A percentile compares a stretch with the other conserved stretches of the same genome.
phyloP scores from a whole-genome alignment of 2,888 invertebrate genomes.

The Azorinus chamasolen region DNA sequence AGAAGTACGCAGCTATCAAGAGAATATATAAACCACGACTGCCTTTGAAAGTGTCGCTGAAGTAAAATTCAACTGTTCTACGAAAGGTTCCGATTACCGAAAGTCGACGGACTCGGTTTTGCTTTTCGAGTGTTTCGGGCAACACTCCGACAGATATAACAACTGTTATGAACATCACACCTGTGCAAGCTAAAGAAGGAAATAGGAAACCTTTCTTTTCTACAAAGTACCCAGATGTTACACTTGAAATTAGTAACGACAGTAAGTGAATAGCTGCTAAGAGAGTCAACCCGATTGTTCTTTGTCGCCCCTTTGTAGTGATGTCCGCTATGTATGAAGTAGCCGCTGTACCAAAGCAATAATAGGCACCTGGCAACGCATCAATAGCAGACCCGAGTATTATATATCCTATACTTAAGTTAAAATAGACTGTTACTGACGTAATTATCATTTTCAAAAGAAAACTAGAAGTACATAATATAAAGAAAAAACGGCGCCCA shows the following conservation, averaged over 20 bases:
- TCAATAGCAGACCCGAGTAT: not conserved
- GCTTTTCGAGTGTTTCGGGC: slow-evolving; percentile 28
- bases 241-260: not conserved
- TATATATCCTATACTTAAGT: not conserved
- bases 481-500: slow-evolving; percentile 1
- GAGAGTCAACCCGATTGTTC: not conserved
- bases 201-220: not conserved
- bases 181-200: not conserved
- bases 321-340: slow-evolving; percentile 5
- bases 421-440: not conserved
- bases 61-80: slow-evolving; percentile 32
- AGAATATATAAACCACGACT: slow-evolving; percentile 25
- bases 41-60: slow-evolving; percentile 5
- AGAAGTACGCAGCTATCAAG: slow-evolving; percentile 24
- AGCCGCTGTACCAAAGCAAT: not conserved
- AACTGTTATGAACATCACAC: not conserved
- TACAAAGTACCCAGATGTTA: not conserved
- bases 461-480: not conserved
- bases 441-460: not conserved
- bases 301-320: not conserved
- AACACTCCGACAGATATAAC: slow-evolving; percentile 3
- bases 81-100: slow-evolving; percentile 1
- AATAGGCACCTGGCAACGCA: not conserved
- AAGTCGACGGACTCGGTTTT: slow-evolving; percentile 4
- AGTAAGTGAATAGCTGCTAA: not conserved